Percentiles rank a stretch among this genome's conserved stretches.
Conservation (phyloP, 2,113 vertebrate species). For the Stomatorhinus ivindoensis region DNA sequence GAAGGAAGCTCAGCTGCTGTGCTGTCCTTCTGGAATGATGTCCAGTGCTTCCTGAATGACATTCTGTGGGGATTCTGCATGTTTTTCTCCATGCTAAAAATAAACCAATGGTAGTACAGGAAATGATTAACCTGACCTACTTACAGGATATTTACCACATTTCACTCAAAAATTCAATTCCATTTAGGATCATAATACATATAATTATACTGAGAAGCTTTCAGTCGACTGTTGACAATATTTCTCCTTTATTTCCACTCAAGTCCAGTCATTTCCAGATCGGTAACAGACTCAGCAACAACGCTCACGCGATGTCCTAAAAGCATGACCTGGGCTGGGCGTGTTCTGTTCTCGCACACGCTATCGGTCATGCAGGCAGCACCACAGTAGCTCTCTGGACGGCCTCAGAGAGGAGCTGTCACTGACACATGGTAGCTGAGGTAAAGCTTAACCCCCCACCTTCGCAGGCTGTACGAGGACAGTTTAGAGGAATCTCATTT, state of each 20-base stretch:
- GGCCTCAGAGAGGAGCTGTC: neutral
- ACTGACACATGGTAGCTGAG: neutral
- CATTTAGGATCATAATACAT: neutral
- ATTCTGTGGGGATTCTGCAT: neutral
- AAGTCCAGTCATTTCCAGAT: neutral
- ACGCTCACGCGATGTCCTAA: neutral
- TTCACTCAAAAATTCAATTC: slow-evolving; percentile 6
- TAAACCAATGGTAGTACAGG: neutral
- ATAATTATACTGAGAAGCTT: neutral
- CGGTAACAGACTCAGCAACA: neutral
- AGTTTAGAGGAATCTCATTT: neutral
- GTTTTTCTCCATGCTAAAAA: neutral
- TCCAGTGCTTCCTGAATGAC: neutral
- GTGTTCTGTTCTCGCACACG: neutral
- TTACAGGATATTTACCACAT: slow-evolving; percentile 9
- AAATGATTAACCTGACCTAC: slow-evolving; percentile 16
- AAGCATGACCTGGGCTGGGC: neutral
- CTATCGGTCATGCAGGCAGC: neutral
- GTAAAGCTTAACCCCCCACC: neutral
- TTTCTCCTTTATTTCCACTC: neutral
- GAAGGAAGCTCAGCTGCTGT: neutral
- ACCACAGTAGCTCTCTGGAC: neutral
- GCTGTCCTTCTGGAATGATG: neutral
- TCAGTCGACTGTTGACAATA: neutral
- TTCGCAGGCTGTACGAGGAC: no score